Percentiles rank a stretch among this genome's conserved stretches.
These are phyloP conservation scores for Enteromius treurensis DNA, from an alignment of 2,797 vertebrate species.

Conservation along the genomic window DNA sequence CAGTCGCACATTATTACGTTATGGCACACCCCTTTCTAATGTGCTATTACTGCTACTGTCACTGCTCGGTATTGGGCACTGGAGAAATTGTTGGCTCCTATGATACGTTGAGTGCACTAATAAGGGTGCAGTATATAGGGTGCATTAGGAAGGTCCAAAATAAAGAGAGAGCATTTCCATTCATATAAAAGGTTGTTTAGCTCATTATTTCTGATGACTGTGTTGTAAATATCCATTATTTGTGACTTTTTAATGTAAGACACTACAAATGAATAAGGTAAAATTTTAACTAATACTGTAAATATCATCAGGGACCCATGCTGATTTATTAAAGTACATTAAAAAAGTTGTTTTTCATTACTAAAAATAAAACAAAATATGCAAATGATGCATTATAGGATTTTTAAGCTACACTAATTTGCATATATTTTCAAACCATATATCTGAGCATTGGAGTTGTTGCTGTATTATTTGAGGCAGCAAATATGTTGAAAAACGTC, in stretches of 20 bases:
- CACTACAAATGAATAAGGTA: background rate
- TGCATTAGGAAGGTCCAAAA: background rate
- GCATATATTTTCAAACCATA: background rate
- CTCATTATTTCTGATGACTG: background rate
- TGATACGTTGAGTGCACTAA: background rate
- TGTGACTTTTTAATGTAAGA: background rate
- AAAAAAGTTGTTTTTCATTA: background rate
- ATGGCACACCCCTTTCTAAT: conserved; percentile 2
- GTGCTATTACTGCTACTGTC: background rate
- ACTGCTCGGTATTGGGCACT: background rate
- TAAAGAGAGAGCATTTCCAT: background rate
- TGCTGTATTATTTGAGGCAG: background rate
- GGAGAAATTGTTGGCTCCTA: background rate
- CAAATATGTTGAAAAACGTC: background rate
- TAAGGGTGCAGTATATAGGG: background rate
- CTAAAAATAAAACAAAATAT: background rate
- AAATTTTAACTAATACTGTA: background rate
- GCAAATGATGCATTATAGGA: background rate
- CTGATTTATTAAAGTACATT: background rate
- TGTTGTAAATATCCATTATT: background rate
- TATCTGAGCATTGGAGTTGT: background rate
- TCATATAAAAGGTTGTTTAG: background rate
- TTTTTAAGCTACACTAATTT: background rate
- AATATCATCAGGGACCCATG: background rate
- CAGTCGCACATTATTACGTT: conserved; percentile 28